Evolutionary conservation across 2,797 vertebrate species (phyloP).

Genomic region (Schizopygopsis malacanthus): DNA sequence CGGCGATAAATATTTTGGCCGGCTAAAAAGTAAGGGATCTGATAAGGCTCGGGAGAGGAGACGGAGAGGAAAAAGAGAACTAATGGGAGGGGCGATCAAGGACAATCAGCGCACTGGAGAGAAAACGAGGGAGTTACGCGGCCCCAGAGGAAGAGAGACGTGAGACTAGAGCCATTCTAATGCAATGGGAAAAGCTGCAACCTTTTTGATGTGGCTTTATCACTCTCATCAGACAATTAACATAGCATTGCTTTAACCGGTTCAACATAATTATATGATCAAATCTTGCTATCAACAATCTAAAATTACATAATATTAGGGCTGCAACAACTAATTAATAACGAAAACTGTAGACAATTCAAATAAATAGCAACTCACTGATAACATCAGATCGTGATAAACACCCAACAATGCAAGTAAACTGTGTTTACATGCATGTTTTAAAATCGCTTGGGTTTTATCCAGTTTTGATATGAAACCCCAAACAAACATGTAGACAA

Average conservation of each 20-base stretch:
- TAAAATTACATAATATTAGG: slow-evolving; percentile 1
- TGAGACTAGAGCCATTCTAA: slow-evolving; percentile 8
- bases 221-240: neutral
- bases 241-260: neutral
- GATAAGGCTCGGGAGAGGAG: slow-evolving; percentile 60
- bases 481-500: neutral
- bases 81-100: slow-evolving; percentile 53
- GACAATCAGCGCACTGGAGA: slow-evolving; percentile 19
- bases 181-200: slow-evolving; percentile 13
- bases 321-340: neutral
- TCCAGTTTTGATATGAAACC: slow-evolving; percentile 8
- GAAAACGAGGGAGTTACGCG: neutral
- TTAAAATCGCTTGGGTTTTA: neutral
- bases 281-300: neutral
- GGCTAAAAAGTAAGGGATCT: slow-evolving; percentile 58
- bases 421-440: neutral
- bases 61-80: slow-evolving; percentile 10
- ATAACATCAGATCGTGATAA: slow-evolving; percentile 25
- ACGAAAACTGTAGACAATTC: neutral
- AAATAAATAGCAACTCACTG: neutral
- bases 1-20: slow-evolving; percentile 70
- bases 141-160: neutral
- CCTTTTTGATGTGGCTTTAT: neutral
- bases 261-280: neutral
- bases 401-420: neutral